Evolutionary conservation across 1,140 invertebrate species (phyloP).

Genomic region (Dendrolimus kikuchii): DNA sequence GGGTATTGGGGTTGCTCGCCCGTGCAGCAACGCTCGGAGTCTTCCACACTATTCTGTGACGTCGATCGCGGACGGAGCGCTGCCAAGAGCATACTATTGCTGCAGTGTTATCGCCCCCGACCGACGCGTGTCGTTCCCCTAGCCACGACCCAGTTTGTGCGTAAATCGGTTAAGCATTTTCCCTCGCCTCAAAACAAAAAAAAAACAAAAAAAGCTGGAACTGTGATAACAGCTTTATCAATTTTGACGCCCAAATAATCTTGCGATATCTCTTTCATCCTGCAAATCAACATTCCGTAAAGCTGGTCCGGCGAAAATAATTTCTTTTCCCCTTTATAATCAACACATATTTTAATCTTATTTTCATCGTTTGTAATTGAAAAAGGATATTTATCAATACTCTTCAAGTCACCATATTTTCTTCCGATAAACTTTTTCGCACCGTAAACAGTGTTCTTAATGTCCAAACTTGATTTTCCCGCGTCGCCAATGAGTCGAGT

Average conservation of each 20-base stretch:
- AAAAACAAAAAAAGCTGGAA: no score
- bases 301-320: constrained; percentile 79
- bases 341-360: constrained; percentile 75
- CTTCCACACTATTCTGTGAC: no score
- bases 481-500: constrained; percentile 81
- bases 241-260: constrained; percentile 74
- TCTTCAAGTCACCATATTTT: constrained; percentile 48
- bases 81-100: no score
- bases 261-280: constrained; percentile 76
- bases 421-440: constrained; percentile 47
- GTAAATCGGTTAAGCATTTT: no score
- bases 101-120: no score
- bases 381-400: constrained; percentile 80
- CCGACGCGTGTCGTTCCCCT: no score
- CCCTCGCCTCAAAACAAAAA: no score
- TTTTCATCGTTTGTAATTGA: constrained; percentile 74
- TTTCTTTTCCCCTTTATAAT: constrained; percentile 71
- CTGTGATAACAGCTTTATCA: constrained; percentile 75
- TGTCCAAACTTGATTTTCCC: constrained; percentile 42
- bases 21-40: no score
- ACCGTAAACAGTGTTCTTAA: constrained; percentile 46
- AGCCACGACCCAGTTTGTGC: no score
- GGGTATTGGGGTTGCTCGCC: no score
- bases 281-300: constrained; percentile 74
- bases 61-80: no score